These are phyloP conservation scores for Falco naumanni DNA, from an alignment of 2,797 vertebrate genomes.

Conservation along the genomic window DNA sequence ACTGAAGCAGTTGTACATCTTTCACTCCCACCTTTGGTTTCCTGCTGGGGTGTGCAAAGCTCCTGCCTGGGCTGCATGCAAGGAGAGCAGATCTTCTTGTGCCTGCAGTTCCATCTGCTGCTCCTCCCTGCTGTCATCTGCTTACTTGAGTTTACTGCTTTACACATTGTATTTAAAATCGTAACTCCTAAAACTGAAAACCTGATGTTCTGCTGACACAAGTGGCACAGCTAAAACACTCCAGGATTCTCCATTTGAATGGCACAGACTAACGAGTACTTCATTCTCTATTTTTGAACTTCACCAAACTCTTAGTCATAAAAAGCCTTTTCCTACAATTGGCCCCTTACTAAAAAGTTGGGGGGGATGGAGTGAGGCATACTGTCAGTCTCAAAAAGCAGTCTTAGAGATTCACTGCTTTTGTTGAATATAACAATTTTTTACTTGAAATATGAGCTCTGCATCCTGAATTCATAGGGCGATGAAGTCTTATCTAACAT, in stretches of 20 bases:
- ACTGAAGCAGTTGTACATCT: neutral
- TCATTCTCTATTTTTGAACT: neutral
- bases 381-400: neutral
- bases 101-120: neutral
- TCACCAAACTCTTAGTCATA: neutral
- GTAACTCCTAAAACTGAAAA: neutral
- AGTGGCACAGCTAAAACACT: neutral
- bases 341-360: neutral
- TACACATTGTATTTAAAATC: neutral
- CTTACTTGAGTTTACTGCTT: neutral
- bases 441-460: neutral
- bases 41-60: neutral
- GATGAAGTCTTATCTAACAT: neutral
- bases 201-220: neutral
- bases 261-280: neutral
- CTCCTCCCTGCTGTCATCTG: neutral
- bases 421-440: neutral
- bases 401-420: rapidly evolving
- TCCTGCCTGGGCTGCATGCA: neutral
- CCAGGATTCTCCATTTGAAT: neutral
- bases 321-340: neutral
- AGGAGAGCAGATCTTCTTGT: neutral
- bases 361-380: rapidly evolving
- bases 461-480: neutral
- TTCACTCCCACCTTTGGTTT: rapidly evolving